These are phyloP conservation scores for Sinohyriopsis cumingii DNA, from an alignment of 2,888 invertebrate genomes.

Conservation along the genomic window DNA sequence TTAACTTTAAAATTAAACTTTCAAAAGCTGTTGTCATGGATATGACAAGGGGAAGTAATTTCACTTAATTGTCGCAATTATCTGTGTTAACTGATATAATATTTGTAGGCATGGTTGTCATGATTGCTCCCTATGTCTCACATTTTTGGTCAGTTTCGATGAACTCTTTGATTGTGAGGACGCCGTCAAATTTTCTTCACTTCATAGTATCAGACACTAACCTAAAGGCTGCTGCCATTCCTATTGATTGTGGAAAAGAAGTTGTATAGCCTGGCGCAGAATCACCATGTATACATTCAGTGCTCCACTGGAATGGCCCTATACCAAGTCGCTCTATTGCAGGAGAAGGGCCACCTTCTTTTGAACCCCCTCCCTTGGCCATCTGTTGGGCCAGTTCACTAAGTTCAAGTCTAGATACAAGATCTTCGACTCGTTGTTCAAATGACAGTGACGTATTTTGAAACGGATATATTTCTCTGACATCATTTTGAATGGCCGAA, in stretches of 20 bases:
- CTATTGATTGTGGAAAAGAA: conserved; percentile 58
- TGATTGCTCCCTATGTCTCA: too few species aligned
- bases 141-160: too few species aligned
- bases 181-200: too few species aligned
- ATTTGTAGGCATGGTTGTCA: too few species aligned
- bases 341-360: conserved; percentile 42
- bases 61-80: too few species aligned
- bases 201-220: conserved; percentile 11
- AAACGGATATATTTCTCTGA: conserved; percentile 37
- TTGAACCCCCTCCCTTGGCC: conserved; percentile 42
- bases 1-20: too few species aligned
- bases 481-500: too few species aligned
- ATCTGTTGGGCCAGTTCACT: conserved; percentile 53
- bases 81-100: too few species aligned
- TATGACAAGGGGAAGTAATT: too few species aligned
- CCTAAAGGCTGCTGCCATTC: conserved; percentile 61
- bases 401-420: conserved; percentile 51
- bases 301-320: conserved; percentile 54
- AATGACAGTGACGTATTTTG: conserved; percentile 58
- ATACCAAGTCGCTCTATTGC: conserved; percentile 55
- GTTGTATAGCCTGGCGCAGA: conserved; percentile 51
- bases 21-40: too few species aligned
- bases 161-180: too few species aligned
- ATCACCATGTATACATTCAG: conserved; percentile 62
- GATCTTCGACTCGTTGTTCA: conserved; percentile 53